Base-by-base conservation (phyloP, 2,113 vertebrate species). In the Trematocara zebra region DNA sequence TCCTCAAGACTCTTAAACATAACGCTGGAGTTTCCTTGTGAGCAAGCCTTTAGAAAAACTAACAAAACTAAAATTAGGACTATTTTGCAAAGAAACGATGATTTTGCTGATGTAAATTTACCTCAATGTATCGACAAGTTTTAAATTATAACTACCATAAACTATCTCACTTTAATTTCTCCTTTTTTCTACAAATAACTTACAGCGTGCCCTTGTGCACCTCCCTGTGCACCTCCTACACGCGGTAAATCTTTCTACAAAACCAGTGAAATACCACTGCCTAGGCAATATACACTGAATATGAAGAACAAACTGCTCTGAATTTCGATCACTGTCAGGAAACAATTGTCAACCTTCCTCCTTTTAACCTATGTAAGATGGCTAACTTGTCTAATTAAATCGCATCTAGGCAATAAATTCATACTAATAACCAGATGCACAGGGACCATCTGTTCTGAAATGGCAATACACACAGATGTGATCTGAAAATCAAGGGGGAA, bases 361-460 rank as follows among this genome's bases (percentile, higher is more conserved):
- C 37, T 35, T 90, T 86, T 74, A 91, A 87, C 83, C 23, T 51
- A 47, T 82, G 87, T 88, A 88, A 91, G 89, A 87, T 78, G 86
- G 85, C 84, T 90, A 83, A 85, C 96, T 96, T 96, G 95, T 97
- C 95, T 89, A 91, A 94, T 93, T 81, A 92, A 92, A 91, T 37
- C 52, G 57, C 80, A 81, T 78, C 86, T 87, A 87, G 53, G 90
- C 87, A 82, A 95, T 93, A 93, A 89, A 93, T 94, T 84, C 85
- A 72, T 85, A 64, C 89, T 90, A 93, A 94, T 92, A 89, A 93
- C 87, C 18, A 49, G 74, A 87, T 89, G 82, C 78, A 81, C 18
- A 40, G 53, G 80, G 79, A 69, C 92, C 90, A 95, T 95, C 92
- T 95, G 93, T 89, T 93, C 81, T 85, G 82, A 87, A 78, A 86